Percentiles rank a stretch among this genome's conserved stretches.
These are phyloP conservation scores for Neolamprologus kungweensis DNA, from an alignment of 2,113 vertebrate genomes.

Conservation along the genomic window DNA sequence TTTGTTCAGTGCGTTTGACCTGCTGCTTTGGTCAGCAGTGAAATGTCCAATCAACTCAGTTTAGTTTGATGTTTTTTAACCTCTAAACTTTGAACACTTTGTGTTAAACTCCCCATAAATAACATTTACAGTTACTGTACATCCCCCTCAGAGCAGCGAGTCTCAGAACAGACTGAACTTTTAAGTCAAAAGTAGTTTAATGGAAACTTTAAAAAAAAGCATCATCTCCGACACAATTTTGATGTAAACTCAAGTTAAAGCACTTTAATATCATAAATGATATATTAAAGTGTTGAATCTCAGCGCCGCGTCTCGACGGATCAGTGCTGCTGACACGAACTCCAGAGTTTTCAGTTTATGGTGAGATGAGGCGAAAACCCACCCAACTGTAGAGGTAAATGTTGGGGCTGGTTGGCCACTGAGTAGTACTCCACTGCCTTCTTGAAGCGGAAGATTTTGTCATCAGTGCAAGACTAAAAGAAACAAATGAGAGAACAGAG, in stretches of 20 bases:
- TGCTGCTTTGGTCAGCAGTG: not conserved
- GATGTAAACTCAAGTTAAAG: not conserved
- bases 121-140: not conserved
- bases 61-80: not conserved
- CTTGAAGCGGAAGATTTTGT: constrained; percentile 93
- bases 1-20: not conserved
- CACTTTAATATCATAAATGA: accelerated
- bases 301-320: not conserved
- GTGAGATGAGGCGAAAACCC: not conserved
- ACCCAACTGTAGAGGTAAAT: constrained; percentile 81
- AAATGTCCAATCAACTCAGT: not conserved
- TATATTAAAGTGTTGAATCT: not conserved
- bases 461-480: constrained; percentile 88
- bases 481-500: not conserved
- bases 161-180: accelerated
- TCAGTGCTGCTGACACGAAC: not conserved
- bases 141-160: not conserved
- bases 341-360: not conserved
- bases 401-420: constrained; percentile 80
- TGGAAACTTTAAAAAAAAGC: not conserved
- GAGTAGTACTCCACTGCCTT: constrained; percentile 93
- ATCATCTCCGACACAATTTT: not conserved
- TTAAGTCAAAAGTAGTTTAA: not conserved
- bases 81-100: not conserved
- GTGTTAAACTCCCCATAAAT: not conserved